These are phyloP conservation scores for Congeria kusceri DNA, from an alignment of 2,888 invertebrate species.

Conservation along the genomic window DNA sequence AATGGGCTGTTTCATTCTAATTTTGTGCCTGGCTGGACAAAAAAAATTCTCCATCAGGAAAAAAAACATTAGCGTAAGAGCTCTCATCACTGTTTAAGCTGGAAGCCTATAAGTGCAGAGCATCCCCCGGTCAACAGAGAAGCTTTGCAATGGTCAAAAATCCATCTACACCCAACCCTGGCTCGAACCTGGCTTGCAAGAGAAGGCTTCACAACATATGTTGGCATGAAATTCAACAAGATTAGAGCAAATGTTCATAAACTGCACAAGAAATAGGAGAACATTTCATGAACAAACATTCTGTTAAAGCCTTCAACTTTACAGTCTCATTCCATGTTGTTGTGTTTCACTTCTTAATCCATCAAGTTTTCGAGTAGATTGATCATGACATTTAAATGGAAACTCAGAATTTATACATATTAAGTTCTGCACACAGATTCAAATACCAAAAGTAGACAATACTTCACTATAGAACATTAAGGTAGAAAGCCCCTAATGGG, in stretches of 20 bases:
- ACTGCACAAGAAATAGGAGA: no score
- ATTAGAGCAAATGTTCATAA: conserved; percentile 4
- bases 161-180: conserved; percentile 80
- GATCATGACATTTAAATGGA: conserved; percentile 26
- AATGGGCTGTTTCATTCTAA: no score
- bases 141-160: conserved; percentile 84
- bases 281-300: conserved; percentile 7
- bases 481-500: no score
- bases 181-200: conserved; percentile 69
- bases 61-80: no score
- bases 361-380: conserved; percentile 34
- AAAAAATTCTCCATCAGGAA: no score
- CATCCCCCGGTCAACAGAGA: conserved; percentile 25
- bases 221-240: conserved; percentile 60
- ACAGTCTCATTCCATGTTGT: no score
- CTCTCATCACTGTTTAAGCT: not conserved
- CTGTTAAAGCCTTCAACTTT: conserved; percentile 10
- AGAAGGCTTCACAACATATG: conserved; percentile 79
- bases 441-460: no score
- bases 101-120: conserved; percentile 5
- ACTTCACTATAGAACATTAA: no score
- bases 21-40: no score
- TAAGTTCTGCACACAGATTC: no score
- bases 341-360: not conserved
- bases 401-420: not conserved